Evolutionary conservation across 2,888 invertebrate species (phyloP), one percentile per base, ranked within the genome.

Genomic region (Osedax fenrisi): DNA sequence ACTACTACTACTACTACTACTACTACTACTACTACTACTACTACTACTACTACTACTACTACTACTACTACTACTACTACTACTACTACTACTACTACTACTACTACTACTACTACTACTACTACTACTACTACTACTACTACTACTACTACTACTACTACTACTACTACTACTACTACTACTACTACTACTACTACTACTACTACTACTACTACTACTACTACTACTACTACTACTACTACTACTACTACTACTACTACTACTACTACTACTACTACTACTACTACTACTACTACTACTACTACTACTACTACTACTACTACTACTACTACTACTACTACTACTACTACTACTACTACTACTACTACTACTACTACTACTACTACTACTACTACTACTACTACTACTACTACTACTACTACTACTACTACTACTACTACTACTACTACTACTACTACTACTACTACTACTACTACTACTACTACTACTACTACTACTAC

Each of bases 1-100:
- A 68, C 68, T 68, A 68, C 68, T 68, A 68, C 26, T 23, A 26
- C 68, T 68, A 68, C 68, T 68, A 68, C 68, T 68, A 68, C 68
- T 68, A 22, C 68, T 68, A 68, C 68, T 68, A 22, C 68, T 68
- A 68, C 23, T 68, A 22, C 68, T 68, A 26, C 23, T 68, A 22
- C 68, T 68, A 68, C 67, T 68, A 68, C 2, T 3, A 3, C 62
- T 23, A 17, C 1, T 62, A 68, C 68, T 68, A 68, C 68, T 26
- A 68, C 68, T 68, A 68, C 68, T 68, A 68, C 68, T 68, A 68
- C 68, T 68, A 68, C 68, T 68, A 68, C 26, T 23, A 26, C 68
- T 68, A 68, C 68, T 68, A 68, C 68, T 68, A 68, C 68, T 68
- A 68, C 68, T 68, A 68, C 68, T 68, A 68, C 68, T 68, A 68